Evolutionary conservation across 2,797 vertebrate genomes (phyloP).

Genomic region (Lacerta viridis): DNA sequence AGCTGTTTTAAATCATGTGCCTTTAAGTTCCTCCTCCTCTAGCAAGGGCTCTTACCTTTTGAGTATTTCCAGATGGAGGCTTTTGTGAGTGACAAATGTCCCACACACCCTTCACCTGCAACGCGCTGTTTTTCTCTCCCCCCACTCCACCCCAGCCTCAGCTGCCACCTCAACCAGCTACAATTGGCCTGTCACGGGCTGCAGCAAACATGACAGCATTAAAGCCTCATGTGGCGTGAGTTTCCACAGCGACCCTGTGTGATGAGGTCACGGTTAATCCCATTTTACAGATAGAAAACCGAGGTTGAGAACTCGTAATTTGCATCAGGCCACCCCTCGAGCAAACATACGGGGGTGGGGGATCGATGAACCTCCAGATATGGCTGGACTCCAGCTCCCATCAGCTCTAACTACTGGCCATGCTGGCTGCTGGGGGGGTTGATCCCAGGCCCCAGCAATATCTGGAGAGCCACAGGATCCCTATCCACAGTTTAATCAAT

Average conservation of each 20-base stretch:
- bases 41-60: constrained; percentile 13
- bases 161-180: not conserved
- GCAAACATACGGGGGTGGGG: not conserved
- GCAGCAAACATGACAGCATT: not conserved
- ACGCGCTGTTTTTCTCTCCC: no score
- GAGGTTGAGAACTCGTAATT: not conserved
- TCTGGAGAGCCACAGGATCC: no score
- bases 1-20: constrained; percentile 24
- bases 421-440: no score
- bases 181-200: not conserved
- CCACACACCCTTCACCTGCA: not conserved
- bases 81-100: constrained; percentile 12
- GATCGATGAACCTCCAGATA: no score
- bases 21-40: not conserved
- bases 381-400: no score
- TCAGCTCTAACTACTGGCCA: no score
- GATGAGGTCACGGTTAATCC: not conserved
- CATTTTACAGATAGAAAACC: not conserved
- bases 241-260: not conserved
- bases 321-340: not conserved
- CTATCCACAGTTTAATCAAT: no score
- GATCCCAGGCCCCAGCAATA: no score
- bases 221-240: not conserved
- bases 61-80: constrained; percentile 34
- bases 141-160: not conserved